phyloP scores from a whole-genome alignment of 2,888 invertebrate species.

The Xestoiulus laeticollis region DNA sequence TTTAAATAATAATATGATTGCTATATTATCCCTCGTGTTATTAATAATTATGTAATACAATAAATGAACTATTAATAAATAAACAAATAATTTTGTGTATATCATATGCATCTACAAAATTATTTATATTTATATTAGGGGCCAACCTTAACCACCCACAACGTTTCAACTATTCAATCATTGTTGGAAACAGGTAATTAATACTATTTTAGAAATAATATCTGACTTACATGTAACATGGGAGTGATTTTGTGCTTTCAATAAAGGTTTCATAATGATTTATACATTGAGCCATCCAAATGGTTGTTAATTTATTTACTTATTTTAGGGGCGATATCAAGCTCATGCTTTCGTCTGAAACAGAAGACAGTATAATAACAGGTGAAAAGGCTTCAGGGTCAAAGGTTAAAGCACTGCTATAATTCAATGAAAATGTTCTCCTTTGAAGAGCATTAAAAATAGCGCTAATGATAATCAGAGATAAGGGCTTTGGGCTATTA shows the following conservation, averaged over 20 bases:
- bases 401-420: background rate
- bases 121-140: background rate
- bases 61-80: too few species aligned
- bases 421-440: background rate
- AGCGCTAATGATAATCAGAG: conserved; percentile 40
- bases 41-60: too few species aligned
- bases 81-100: too few species aligned
- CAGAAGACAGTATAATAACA: conserved; percentile 1
- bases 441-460: conserved; percentile 36
- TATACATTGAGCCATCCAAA: background rate
- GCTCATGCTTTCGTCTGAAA: background rate
- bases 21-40: too few species aligned
- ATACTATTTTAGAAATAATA: background rate
- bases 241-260: background rate
- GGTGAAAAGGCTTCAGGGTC: background rate
- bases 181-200: background rate
- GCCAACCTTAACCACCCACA: too few species aligned
- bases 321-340: background rate
- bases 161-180: background rate
- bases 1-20: too few species aligned
- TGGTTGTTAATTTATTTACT: background rate
- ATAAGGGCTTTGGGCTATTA: background rate
- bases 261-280: background rate
- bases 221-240: background rate
- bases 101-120: too few species aligned